A percentile compares a stretch with the other conserved stretches of the same genome.
These are phyloP conservation scores for Anoplolepis gracilipes DNA, from an alignment of 1,140 invertebrate genomes.

Conservation along the genomic window DNA sequence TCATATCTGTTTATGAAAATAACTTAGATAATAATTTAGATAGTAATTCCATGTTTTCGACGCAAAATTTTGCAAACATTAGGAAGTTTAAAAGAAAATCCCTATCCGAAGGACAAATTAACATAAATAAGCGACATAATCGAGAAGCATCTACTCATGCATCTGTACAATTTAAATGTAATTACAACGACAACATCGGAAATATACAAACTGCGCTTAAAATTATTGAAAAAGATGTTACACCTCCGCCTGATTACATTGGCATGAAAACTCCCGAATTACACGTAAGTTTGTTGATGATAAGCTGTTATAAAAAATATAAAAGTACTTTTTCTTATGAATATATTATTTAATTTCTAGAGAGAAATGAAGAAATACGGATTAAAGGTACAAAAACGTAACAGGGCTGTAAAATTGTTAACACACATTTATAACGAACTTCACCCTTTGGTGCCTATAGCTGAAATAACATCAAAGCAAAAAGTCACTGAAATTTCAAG, in stretches of 20 bases:
- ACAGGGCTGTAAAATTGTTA: slow-evolving; percentile 83
- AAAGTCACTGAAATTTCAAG: slow-evolving; percentile 32
- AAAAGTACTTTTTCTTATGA: not conserved
- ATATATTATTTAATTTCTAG: slow-evolving; percentile 72
- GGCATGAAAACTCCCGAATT: slow-evolving; percentile 82
- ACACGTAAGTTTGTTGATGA: slow-evolving; percentile 77
- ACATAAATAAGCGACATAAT: slow-evolving; percentile 3
- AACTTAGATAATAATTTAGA: not conserved
- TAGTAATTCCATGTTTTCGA: not conserved
- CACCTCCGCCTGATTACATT: slow-evolving; percentile 82
- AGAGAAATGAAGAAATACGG: slow-evolving; percentile 84
- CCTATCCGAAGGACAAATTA: slow-evolving; percentile 50
- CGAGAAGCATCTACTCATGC: not conserved
- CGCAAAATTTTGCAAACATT: slow-evolving; percentile 8
- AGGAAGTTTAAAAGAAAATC: slow-evolving; percentile 65
- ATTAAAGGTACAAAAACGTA: slow-evolving; percentile 81
- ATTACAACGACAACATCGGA: slow-evolving; percentile 8
- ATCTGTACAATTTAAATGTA: slow-evolving; percentile 35
- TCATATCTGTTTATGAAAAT: not conserved
- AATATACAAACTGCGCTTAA: not conserved
- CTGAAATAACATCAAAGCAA: slow-evolving; percentile 8
- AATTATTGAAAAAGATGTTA: slow-evolving; percentile 69
- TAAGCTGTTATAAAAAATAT: not conserved
- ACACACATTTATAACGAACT: slow-evolving; percentile 85
- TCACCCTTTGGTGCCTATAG: slow-evolving; percentile 75